Percentiles rank a stretch among this genome's conserved stretches.
These are phyloP conservation scores for Apamea monoglypha DNA, from an alignment of 2,888 invertebrate genomes.

Conservation along the genomic window DNA sequence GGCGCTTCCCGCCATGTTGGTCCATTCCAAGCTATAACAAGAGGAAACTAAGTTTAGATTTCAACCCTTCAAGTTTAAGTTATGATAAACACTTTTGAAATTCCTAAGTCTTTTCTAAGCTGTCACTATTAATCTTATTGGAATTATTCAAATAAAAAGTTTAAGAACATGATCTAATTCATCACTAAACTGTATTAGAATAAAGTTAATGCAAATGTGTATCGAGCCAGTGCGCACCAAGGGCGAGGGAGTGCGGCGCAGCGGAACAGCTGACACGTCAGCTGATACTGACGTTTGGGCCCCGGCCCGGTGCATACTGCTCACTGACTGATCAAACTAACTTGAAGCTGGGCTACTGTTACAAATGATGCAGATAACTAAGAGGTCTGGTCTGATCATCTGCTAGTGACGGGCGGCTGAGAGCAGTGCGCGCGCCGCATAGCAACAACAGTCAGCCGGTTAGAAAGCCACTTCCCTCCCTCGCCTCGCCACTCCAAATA, in stretches of 20 bases:
- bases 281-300: conserved; percentile 77
- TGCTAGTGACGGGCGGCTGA: conserved; percentile 45
- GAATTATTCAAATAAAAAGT: conserved; percentile 14
- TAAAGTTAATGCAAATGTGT: conserved; percentile 58
- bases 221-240: conserved; percentile 67
- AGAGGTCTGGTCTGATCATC: conserved; percentile 16
- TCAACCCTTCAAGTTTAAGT: conserved; percentile 31
- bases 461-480: conserved; percentile 86
- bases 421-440: conserved; percentile 84
- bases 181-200: conserved; percentile 15
- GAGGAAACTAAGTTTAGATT: conserved; percentile 71
- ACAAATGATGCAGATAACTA: conserved; percentile 24
- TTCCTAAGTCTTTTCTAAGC: background rate
- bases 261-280: conserved; percentile 84
- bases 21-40: conserved; percentile 87
- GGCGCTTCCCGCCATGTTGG: conserved; percentile 87
- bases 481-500: conserved; percentile 74
- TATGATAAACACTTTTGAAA: conserved; percentile 5
- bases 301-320: conserved; percentile 32
- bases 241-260: conserved; percentile 77
- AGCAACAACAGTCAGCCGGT: conserved; percentile 84
- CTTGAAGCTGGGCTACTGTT: conserved; percentile 21
- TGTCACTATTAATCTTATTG: conserved; percentile 8
- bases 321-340: conserved; percentile 1
- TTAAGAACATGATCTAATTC: conserved; percentile 16